phyloP scores from a whole-genome alignment of 2,888 invertebrate species.

The Amphipoea oculea region DNA sequence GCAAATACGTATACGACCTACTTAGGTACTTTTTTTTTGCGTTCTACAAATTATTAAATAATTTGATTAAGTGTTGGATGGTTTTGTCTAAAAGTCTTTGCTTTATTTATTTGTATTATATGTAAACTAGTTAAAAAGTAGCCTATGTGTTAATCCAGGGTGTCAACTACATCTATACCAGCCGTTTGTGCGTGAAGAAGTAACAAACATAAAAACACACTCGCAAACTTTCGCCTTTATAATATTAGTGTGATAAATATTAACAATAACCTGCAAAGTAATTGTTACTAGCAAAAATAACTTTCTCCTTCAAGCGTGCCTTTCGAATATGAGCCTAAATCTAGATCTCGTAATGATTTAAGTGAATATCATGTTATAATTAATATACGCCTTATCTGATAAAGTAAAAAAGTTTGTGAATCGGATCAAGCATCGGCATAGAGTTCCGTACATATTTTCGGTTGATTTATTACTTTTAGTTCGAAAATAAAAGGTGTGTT shows the following conservation, averaged over 20 bases:
- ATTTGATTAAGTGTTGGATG: background rate
- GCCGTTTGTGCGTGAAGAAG: no score
- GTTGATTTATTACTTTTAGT: background rate
- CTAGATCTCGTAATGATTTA: conserved; percentile 23
- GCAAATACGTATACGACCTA: conserved; percentile 30
- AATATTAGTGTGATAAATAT: no score
- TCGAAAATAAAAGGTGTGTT: no score
- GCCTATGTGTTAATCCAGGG: no score
- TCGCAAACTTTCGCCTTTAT: no score
- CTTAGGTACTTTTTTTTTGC: conserved; percentile 20
- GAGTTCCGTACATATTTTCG: conserved; percentile 18
- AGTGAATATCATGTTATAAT: conserved; percentile 22
- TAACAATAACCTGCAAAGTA: no score
- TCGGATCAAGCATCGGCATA: background rate
- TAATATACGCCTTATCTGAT: conserved; percentile 26
- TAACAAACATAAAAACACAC: no score
- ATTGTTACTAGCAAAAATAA: background rate
- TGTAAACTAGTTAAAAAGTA: background rate
- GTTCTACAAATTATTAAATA: conserved; percentile 5
- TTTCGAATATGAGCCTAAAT: conserved; percentile 36
- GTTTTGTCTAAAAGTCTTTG: background rate
- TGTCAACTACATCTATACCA: no score
- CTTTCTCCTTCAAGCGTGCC: conserved; percentile 21
- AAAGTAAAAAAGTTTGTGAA: background rate
- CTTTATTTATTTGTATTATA: background rate